phyloP scores from a whole-genome alignment of 2,113 vertebrate species.

The Neoarius graeffei region DNA sequence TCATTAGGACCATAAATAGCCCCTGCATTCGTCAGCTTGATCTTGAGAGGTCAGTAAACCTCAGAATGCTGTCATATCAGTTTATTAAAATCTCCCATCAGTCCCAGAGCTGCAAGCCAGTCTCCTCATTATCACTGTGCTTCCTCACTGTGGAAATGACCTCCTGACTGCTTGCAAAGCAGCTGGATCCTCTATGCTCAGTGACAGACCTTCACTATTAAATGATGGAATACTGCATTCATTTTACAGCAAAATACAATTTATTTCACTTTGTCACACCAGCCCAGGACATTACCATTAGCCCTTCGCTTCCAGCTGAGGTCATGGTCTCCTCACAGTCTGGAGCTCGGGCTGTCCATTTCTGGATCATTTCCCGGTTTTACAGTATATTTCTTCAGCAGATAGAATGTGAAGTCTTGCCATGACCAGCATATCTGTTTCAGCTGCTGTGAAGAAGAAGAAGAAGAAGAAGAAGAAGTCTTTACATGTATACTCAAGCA shows the following conservation, averaged over 20 bases:
- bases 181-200: constrained; percentile 2
- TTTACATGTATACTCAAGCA: no score
- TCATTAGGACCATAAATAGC: neutral
- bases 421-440: neutral
- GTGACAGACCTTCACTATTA: neutral
- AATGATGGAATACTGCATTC: neutral
- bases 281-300: neutral
- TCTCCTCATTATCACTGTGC: neutral
- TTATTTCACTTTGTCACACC: constrained; percentile 2
- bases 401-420: neutral
- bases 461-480: no score
- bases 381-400: neutral
- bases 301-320: neutral
- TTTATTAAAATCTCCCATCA: constrained; percentile 26
- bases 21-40: neutral
- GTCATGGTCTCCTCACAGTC: neutral
- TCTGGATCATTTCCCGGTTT: neutral
- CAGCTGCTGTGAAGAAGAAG: neutral
- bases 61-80: constrained; percentile 1
- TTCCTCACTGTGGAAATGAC: constrained; percentile 10
- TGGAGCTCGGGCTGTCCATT: neutral
- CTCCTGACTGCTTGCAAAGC: constrained; percentile 15
- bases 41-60: constrained; percentile 16
- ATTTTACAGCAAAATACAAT: neutral
- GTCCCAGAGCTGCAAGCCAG: neutral